phyloP scores from a whole-genome alignment of 2,888 invertebrate genomes.

The Brenthis hecate region DNA sequence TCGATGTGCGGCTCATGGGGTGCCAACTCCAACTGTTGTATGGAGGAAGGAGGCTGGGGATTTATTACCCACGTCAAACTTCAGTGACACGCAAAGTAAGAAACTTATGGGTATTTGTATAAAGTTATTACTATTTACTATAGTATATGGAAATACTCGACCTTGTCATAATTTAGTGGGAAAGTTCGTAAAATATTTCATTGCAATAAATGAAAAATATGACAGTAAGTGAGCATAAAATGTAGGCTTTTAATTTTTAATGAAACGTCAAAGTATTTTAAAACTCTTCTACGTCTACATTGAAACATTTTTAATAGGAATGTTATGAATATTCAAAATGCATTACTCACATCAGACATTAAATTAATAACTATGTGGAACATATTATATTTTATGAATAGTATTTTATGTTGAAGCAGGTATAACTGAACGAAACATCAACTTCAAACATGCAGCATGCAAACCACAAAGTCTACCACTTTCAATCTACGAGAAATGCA shows the following conservation, averaged over 20 bases:
- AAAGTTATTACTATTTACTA: not conserved
- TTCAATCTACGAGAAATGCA: constrained; percentile 37
- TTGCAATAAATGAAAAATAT: not conserved
- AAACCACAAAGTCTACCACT: constrained; percentile 39
- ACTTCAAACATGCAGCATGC: constrained; percentile 40
- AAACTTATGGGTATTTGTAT: constrained; percentile 9
- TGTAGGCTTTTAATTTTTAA: constrained; percentile 18
- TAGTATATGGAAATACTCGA: not conserved
- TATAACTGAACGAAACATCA: constrained; percentile 37
- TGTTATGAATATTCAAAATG: constrained; percentile 4
- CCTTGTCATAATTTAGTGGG: not conserved
- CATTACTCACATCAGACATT: not conserved
- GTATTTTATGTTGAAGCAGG: constrained; percentile 28
- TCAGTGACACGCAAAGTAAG: constrained; percentile 77
- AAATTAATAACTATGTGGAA: constrained; percentile 11
- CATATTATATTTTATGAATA: constrained; percentile 17
- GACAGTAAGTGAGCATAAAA: constrained; percentile 3
- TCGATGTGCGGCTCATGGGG: constrained; percentile 93
- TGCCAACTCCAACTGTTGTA: constrained; percentile 91
- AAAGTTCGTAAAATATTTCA: not conserved
- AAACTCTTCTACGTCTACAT: constrained; percentile 3
- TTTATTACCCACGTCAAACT: constrained; percentile 79
- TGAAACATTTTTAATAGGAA: constrained; percentile 7
- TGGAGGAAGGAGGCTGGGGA: constrained; percentile 93
- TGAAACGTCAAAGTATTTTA: constrained; percentile 9